Base-by-base conservation (phyloP, 2,888 invertebrate genomes). In the Pardosa pseudoannulata region DNA sequence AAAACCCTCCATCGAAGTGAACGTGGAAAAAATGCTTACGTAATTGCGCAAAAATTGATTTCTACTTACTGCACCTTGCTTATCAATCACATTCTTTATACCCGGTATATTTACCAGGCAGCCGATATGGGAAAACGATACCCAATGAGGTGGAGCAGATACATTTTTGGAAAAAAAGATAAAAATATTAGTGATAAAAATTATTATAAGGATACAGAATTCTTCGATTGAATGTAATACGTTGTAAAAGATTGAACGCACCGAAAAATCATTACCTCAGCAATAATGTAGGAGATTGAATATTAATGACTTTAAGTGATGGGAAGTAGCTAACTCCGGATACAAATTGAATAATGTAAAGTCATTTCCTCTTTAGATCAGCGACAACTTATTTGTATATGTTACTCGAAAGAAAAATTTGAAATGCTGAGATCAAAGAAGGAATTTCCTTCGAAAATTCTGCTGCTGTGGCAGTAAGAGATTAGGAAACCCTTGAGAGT, bases 121-220 rank as follows among this genome's bases (percentile, higher is more conserved):
- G 56, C 68, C 46, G 74, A 68, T 81, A 74, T 74, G 73, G 81
- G 39, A 81, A 81, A 81, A 68, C 81, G 81, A 81, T 81, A 74
- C 74, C 56, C 62, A 29, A 71, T 9, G 36, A 56, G 56, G 23
- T 23, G 23, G 23, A 56, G 11, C n/a, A 36, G 16, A 23, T 19
- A 2, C 23, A 5, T 56, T 56, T 56, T 56, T 56, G 9, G 5
- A 23, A 23, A 19, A 56, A 56, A 56, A 56, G 6, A 23, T 23
- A 23, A 56, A 56, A 56, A 56, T 56, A 56, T 56, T 56, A 23
- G 56, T 56, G 56, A 56, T 56, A 56, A 56, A 56, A 23, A 56
- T 56, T 56, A 23, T 56, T 56, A 56, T 56, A 56, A 56, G 56
- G 56, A 19, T 11, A 23, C 11, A 23, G 23, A 56, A 56, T 56